Conservation (phyloP, 2,888 invertebrate genomes). For the Steinernema hermaphroditum region DNA sequence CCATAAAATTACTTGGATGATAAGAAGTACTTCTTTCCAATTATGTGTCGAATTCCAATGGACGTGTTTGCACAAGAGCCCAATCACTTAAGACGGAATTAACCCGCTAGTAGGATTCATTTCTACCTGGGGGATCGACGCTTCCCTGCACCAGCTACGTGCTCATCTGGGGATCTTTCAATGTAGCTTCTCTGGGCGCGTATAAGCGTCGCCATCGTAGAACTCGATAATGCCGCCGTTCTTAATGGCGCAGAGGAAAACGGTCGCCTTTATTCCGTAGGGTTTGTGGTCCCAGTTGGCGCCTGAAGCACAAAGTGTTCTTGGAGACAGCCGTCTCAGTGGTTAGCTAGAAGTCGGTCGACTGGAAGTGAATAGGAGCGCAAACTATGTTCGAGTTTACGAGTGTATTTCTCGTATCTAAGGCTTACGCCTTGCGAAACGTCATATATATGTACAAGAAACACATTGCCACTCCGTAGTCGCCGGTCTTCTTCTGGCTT, state of each 20-base stretch:
- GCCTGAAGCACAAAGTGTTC: no score
- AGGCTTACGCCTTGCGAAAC: no score
- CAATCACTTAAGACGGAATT: neutral
- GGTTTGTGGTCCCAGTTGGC: neutral
- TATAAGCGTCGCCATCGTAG: neutral
- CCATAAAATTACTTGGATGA: slow-evolving; percentile 6
- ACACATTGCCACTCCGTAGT: no score
- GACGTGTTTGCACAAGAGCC: slow-evolving; percentile 18
- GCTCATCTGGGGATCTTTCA: slow-evolving; percentile 6
- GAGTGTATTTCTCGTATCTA: no score
- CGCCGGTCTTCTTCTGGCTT: no score
- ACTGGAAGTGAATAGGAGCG: no score
- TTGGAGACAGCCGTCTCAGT: neutral
- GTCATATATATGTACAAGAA: no score
- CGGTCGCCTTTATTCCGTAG: neutral
- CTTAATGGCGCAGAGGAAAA: neutral
- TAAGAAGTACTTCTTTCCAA: slow-evolving; percentile 11
- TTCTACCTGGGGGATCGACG: neutral
- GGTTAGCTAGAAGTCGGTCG: neutral
- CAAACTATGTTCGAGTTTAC: no score
- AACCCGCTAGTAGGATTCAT: neutral
- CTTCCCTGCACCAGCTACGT: neutral
- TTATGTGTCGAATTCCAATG: neutral
- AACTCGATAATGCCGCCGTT: slow-evolving; percentile 3
- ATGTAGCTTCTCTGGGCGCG: neutral